These are phyloP conservation scores for Serranus cabrilla DNA, from an alignment of 2,797 vertebrate genomes.

Conservation along the genomic window DNA sequence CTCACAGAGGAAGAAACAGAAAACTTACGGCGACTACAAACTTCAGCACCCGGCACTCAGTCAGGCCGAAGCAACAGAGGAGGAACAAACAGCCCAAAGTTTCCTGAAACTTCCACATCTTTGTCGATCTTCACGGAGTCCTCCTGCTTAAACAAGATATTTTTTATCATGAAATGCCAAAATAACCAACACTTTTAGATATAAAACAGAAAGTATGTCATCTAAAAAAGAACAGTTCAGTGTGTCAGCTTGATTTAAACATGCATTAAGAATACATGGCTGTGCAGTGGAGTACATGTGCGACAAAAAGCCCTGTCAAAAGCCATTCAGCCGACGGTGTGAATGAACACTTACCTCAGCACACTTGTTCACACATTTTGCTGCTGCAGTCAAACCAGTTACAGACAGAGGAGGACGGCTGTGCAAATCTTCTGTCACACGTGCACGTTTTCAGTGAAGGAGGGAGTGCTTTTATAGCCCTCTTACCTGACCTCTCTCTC, in stretches of 20 bases:
- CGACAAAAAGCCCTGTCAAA: slow-evolving; percentile 12
- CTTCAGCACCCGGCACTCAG: slow-evolving; percentile 75
- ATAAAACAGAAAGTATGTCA: too few relatives aligned
- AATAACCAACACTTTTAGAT: neutral
- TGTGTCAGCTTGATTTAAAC: slow-evolving; percentile 13
- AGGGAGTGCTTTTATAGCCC: slow-evolving; percentile 73
- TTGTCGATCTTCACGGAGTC: slow-evolving; percentile 29
- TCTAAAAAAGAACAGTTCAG: too few relatives aligned
- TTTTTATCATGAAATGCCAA: neutral
- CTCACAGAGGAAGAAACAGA: neutral
- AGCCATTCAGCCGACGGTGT: neutral
- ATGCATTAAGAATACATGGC: slow-evolving; percentile 1
- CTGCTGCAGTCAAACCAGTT: slow-evolving; percentile 37
- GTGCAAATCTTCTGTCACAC: slow-evolving; percentile 50
- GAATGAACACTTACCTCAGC: slow-evolving; percentile 65
- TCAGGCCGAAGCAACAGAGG: slow-evolving; percentile 54
- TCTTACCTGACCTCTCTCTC: slow-evolving; percentile 68
- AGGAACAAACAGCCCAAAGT: slow-evolving; percentile 59
- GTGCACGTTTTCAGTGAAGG: slow-evolving; percentile 56
- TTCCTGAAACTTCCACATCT: slow-evolving; percentile 57
- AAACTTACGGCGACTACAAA: slow-evolving; percentile 80
- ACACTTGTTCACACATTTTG: slow-evolving; percentile 42
- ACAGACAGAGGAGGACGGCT: slow-evolving; percentile 17
- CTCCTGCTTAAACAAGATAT: neutral
- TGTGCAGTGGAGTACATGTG: neutral